phyloP scores from a whole-genome alignment of 2,797 vertebrate genomes.

The Cichlasoma orientale region DNA sequence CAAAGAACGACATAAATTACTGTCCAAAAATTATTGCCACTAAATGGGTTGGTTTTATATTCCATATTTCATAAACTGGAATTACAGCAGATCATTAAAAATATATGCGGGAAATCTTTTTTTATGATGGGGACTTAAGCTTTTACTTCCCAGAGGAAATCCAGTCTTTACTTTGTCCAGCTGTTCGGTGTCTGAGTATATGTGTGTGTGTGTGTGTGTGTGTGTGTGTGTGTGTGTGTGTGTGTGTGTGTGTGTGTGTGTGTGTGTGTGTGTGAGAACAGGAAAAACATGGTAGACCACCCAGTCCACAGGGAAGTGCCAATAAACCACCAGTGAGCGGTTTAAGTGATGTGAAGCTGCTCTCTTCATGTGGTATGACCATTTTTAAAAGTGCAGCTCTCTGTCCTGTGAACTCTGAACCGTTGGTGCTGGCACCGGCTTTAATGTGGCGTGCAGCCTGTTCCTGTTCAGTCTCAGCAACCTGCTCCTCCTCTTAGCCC shows the following conservation, averaged over 20 bases:
- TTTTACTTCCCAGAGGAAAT: conserved; percentile 16
- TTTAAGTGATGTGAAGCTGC: conserved; percentile 41
- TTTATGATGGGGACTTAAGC: conserved; percentile 23
- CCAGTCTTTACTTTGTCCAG: conserved; percentile 22
- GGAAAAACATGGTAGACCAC: conserved; percentile 56
- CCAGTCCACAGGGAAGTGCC: conserved; percentile 59
- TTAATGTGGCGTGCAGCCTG: conserved; percentile 54
- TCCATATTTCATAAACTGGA: conserved; percentile 23
- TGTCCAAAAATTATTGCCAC: conserved; percentile 8
- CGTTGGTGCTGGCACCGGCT: conserved; percentile 23
- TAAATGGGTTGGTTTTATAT: conserved; percentile 17
- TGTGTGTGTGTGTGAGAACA: not conserved
- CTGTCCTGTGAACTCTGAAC: conserved; percentile 51
- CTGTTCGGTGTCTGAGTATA: not conserved
- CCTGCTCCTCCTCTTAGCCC: conserved; percentile 38
- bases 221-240: too few species aligned
- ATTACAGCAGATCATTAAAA: conserved; percentile 30
- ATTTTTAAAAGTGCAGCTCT: conserved; percentile 55
- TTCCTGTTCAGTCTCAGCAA: conserved; percentile 38
- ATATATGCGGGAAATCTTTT: conserved; percentile 6
- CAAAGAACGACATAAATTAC: not conserved
- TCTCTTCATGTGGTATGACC: conserved; percentile 54
- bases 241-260: not conserved
- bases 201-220: not conserved
- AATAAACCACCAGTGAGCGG: conserved; percentile 47